Conservation (phyloP, 1,140 invertebrate genomes). For the Telenomus remus region DNA sequence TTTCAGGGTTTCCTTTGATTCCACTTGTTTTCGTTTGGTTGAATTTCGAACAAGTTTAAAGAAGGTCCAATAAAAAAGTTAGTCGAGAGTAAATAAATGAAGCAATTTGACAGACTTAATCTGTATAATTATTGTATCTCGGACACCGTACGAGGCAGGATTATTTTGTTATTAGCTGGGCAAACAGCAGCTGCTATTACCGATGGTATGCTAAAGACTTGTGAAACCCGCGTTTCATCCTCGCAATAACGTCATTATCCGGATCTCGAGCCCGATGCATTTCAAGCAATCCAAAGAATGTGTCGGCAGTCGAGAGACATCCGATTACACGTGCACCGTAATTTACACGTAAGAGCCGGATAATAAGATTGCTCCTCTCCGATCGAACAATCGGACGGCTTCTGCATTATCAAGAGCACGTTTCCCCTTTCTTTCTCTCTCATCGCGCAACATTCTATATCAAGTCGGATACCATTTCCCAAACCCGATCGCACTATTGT, state of each 20-base stretch:
- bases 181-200: constrained; percentile 10
- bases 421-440: constrained; percentile 15
- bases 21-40: no score
- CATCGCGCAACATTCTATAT: neutral
- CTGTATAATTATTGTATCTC: neutral
- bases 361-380: constrained; percentile 39
- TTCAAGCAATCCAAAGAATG: constrained; percentile 43
- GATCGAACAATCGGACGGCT: constrained; percentile 44
- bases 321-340: constrained; percentile 40
- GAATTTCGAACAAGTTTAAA: no score
- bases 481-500: constrained; percentile 9
- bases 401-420: constrained; percentile 28
- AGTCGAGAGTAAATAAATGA: no score
- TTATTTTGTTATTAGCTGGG: neutral
- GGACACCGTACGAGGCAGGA: neutral
- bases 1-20: no score
- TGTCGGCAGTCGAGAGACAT: constrained; percentile 20
- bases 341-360: constrained; percentile 42
- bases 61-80: no score
- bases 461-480: constrained; percentile 8
- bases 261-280: constrained; percentile 13
- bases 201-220: constrained; percentile 23
- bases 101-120: no score
- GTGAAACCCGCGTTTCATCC: constrained; percentile 16
- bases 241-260: constrained; percentile 39